Percentiles rank a stretch among this genome's conserved stretches.
Conservation (phyloP, 2,888 invertebrate genomes). For the Brachypterus glaber region DNA sequence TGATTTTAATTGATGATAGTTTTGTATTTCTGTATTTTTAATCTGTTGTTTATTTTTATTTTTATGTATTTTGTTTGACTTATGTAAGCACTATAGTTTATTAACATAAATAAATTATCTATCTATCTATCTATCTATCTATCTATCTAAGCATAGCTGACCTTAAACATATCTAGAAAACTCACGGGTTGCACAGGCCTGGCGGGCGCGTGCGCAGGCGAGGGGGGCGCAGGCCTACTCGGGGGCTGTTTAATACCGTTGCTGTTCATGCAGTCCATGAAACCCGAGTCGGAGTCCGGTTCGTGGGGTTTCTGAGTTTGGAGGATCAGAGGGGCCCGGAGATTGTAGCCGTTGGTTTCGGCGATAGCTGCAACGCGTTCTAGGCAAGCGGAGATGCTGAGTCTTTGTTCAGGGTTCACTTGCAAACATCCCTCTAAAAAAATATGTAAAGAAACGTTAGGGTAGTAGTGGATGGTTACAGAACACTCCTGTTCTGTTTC, state of each 20-base stretch:
- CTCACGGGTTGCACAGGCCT: constrained; percentile 19
- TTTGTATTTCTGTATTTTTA: no score
- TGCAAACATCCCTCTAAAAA: constrained; percentile 66
- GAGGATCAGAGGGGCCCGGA: constrained; percentile 61
- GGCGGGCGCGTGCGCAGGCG: constrained; percentile 25
- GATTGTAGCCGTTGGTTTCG: constrained; percentile 72
- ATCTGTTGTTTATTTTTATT: no score
- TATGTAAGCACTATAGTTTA: no score
- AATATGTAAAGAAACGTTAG: constrained; percentile 21
- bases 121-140: no score
- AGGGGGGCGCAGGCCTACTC: constrained; percentile 28
- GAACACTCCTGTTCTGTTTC: constrained; percentile 4
- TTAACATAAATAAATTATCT: no score
- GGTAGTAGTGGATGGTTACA: no score
- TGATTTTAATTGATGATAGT: no score
- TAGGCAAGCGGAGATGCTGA: constrained; percentile 68
- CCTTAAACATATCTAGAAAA: no score
- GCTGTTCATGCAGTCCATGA: constrained; percentile 22
- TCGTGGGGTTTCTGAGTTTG: constrained; percentile 34
- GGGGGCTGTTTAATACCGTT: constrained; percentile 29
- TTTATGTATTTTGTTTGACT: no score
- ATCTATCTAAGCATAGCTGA: no score
- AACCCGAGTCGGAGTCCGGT: constrained; percentile 23
- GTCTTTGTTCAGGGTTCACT: constrained; percentile 72
- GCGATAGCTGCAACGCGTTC: constrained; percentile 84